phyloP scores from a whole-genome alignment of 2,888 invertebrate species.

The Dryobotodes eremita region DNA sequence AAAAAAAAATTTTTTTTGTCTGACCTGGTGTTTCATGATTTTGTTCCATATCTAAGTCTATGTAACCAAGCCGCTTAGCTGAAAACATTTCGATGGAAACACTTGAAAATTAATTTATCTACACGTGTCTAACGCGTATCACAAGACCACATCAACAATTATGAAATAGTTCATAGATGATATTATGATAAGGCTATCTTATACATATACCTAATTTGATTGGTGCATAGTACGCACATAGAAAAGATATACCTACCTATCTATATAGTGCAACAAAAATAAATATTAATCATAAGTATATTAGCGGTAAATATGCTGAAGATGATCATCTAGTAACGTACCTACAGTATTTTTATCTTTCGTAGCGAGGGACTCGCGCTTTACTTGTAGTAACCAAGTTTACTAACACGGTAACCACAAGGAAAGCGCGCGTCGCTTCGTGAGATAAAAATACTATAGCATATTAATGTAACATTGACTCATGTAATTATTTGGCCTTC shows the following conservation, averaged over 20 bases:
- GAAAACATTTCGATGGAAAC: constrained; percentile 65
- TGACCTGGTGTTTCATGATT: constrained; percentile 70
- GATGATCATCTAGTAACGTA: not conserved
- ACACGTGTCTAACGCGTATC: constrained; percentile 7
- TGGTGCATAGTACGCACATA: constrained; percentile 4
- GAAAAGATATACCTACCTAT: not conserved
- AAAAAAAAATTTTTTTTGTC: constrained; percentile 42
- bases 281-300: not conserved
- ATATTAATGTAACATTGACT: not conserved
- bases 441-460: too few species aligned
- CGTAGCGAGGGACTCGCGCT: too few species aligned
- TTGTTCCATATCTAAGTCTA: constrained; percentile 76
- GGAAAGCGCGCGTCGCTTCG: too few species aligned
- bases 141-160: constrained; percentile 10
- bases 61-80: constrained; percentile 71
- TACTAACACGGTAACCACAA: too few species aligned
- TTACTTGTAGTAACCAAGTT: too few species aligned
- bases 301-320: not conserved
- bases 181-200: constrained; percentile 38
- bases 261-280: not conserved
- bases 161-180: constrained; percentile 38
- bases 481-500: not conserved
- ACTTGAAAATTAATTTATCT: constrained; percentile 18
- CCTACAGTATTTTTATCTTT: too few species aligned
- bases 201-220: constrained; percentile 17